Percentiles rank a stretch among this genome's conserved stretches.
Evolutionary conservation across 2,113 vertebrate genomes (phyloP).

Genomic region (Pygoscelis antarcticus): DNA sequence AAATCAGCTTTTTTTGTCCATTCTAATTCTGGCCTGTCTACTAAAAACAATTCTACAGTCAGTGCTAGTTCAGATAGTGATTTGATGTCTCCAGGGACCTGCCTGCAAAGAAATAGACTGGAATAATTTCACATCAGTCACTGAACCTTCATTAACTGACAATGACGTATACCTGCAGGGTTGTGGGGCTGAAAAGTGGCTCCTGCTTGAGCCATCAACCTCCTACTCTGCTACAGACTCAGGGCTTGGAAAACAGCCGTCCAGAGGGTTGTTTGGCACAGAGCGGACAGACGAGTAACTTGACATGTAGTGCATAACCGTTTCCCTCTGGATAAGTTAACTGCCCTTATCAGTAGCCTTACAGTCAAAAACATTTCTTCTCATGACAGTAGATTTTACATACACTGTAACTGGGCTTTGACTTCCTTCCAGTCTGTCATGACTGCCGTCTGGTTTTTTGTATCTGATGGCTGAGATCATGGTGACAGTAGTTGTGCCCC

Average conservation of each 20-base stretch:
- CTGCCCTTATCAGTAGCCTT: background rate
- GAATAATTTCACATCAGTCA: background rate
- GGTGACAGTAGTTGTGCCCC: background rate
- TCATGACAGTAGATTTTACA: background rate
- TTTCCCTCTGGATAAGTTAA: background rate
- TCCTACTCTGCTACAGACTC: background rate
- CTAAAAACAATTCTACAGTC: background rate
- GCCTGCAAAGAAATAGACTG: background rate
- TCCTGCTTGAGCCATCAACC: background rate
- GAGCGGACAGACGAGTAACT: background rate
- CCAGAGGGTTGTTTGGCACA: background rate
- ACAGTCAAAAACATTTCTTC: background rate
- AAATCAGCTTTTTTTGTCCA: background rate
- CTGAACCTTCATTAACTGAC: background rate
- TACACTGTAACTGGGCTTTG: background rate
- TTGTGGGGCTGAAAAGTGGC: background rate
- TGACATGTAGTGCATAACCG: fast-evolving
- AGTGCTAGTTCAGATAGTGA: background rate
- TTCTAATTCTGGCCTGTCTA: background rate
- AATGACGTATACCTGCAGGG: background rate
- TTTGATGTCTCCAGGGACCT: background rate
- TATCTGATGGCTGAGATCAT: background rate
- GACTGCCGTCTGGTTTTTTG: background rate
- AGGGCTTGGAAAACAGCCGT: background rate
- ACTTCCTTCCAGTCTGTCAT: background rate